Evolutionary conservation across 1,140 invertebrate genomes (phyloP).

Genomic region (Bradysia coprophila): DNA sequence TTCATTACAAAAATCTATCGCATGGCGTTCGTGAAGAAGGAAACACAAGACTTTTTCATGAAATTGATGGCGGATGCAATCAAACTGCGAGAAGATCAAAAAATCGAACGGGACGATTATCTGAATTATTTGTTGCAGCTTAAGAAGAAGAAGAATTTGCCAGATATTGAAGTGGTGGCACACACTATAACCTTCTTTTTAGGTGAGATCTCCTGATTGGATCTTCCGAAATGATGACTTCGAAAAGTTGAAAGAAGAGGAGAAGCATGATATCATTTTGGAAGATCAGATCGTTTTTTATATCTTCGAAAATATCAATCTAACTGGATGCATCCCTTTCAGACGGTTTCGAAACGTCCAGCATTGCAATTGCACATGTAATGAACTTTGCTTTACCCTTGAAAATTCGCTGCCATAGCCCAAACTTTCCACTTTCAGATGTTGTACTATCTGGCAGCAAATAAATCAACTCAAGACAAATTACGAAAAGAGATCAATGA

Average conservation of each 20-base stretch:
- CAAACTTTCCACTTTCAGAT: too few relatives aligned
- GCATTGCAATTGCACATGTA: background rate
- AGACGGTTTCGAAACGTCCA: slow-evolving; percentile 18
- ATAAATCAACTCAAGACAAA: background rate
- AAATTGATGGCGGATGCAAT: slow-evolving; percentile 15
- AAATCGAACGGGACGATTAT: slow-evolving; percentile 14
- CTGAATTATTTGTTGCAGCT: slow-evolving; percentile 20
- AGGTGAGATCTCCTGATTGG: too few relatives aligned
- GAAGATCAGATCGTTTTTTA: too few relatives aligned
- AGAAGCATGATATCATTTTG: too few relatives aligned
- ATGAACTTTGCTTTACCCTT: too few relatives aligned
- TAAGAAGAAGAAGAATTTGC: slow-evolving; percentile 13
- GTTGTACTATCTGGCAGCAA: background rate
- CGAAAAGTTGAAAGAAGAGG: too few relatives aligned
- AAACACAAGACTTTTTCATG: slow-evolving; percentile 14
- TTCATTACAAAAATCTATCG: slow-evolving; percentile 7
- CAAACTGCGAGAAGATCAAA: slow-evolving; percentile 9
- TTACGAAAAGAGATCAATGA: background rate
- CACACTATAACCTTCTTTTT: slow-evolving; percentile 12
- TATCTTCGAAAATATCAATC: too few relatives aligned
- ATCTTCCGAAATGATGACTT: too few relatives aligned
- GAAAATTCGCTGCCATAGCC: too few relatives aligned
- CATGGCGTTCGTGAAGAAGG: slow-evolving; percentile 9
- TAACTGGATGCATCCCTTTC: too few relatives aligned
- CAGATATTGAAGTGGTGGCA: slow-evolving; percentile 7